These are phyloP conservation scores for Sciurus vulgaris DNA, from an alignment of 2,797 vertebrate genomes.

Conservation along the genomic window DNA sequence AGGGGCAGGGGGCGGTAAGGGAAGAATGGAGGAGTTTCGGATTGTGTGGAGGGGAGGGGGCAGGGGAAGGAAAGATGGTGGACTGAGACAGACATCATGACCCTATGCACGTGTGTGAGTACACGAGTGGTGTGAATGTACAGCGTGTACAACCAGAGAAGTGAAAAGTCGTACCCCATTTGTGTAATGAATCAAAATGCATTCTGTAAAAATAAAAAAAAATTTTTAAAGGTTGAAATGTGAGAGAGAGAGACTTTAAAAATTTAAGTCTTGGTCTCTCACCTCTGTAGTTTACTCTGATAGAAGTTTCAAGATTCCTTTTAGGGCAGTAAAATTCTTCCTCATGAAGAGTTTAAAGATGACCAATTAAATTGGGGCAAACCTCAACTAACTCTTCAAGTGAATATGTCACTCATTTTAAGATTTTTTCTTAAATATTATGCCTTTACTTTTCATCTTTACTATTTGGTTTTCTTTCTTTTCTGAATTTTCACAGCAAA, in stretches of 20 bases:
- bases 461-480: neutral
- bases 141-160: too few relatives aligned
- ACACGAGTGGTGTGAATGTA: too few relatives aligned
- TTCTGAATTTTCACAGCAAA: neutral
- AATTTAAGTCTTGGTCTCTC: constrained; percentile 9
- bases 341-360: constrained; percentile 30
- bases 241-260: neutral
- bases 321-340: neutral
- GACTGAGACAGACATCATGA: too few relatives aligned
- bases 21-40: too few relatives aligned
- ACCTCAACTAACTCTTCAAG: neutral
- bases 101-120: too few relatives aligned
- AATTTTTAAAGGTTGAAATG: constrained; percentile 16
- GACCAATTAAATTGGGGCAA: neutral
- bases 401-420: constrained; percentile 51
- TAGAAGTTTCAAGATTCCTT: neutral
- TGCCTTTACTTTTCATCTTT: neutral
- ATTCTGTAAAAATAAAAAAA: too few relatives aligned
- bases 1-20: too few relatives aligned
- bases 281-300: neutral
- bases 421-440: constrained; percentile 42
- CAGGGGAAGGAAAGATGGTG: too few relatives aligned
- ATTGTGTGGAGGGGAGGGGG: too few relatives aligned
- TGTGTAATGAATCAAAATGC: too few relatives aligned
- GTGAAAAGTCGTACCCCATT: too few relatives aligned